Evolutionary conservation across 2,888 invertebrate species (phyloP), one percentile per base, ranked within the genome.

Genomic region (Syrphus vitripennis): DNA sequence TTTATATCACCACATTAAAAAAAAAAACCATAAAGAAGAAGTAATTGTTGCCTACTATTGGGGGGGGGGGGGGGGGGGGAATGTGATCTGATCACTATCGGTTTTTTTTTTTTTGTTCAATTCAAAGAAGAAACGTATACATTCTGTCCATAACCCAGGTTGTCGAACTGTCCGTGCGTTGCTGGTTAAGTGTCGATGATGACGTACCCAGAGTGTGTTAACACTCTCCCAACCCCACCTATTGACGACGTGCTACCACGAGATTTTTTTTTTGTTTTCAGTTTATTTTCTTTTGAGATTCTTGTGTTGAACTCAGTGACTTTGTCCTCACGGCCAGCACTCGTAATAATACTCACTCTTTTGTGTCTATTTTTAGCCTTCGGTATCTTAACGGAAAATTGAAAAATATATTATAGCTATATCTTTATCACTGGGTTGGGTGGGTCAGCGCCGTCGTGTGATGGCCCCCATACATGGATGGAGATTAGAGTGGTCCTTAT

Each of bases 31-130:
- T 16, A 63, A 45, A 42, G 12, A 34, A 50, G 24, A 50, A 63
- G 67, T 77, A 76, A 80, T 84, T 76, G 84, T 61, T 80, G 76
- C 69, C 67, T 84, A 80, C n/a, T 69, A 77, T 48, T 31, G 31
- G 45, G 72, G 16, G 55, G 19, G 45, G 31, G 16, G 55, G 19
- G 45, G 31, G 31, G 45, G 72, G 16, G 55, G 19, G 45, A n/a
- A n/a, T n/a, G n/a, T n/a, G 31, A 76, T 76, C 80, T 29, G 59
- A 76, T 84, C 69, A 72, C 31, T 40, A 21, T 57, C 69, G 19
- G 31, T 37, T 71, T 75, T 24, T 42, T 31, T 9, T 6, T 6
- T 26, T 10, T n/a, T n/a, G n/a, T n/a, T n/a, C n/a, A 10, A 16
- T 26, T 34, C 37, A 59, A 59, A 63, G 45, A 70, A 31, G 55